Evolutionary conservation across 2,113 vertebrate genomes (phyloP), one percentile per base, ranked within the genome.

Genomic region (Asarcornis scutulata): DNA sequence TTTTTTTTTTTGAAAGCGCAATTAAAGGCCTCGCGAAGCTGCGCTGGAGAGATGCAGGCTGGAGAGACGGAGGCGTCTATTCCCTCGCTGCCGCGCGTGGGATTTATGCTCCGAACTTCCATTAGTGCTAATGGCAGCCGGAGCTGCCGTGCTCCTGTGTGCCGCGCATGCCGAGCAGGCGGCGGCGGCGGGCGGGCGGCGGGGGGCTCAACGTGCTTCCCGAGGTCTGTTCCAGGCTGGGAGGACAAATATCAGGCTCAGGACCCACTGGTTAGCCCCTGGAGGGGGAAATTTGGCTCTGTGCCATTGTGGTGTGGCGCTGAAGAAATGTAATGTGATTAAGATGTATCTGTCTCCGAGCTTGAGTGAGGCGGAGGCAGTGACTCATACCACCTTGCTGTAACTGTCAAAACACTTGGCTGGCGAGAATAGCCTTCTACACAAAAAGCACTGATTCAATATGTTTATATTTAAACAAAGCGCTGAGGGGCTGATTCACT

Each of bases 371-470:
- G 92, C 93, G 73, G 86, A 75, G 93, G 95, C 88, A 72, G 95
- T 96, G 96, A 97, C 93, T 96, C 95, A 96, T 73, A 62, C 69
- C 96, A 95, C 95, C 96, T 97, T 92, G 96, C 92, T 52, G 95
- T 56, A 96, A 84, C 95, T 97, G 91, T 97, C 96, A 96, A 96
- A 96, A 94, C 96, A 92, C 92, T 96, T 95, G 96, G 95, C 96
- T 96, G 25, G 12, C 20, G 26, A 84, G 93, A 96, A 91, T 93
- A 92, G 95, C 95, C 95, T 83, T 96, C 73, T 55, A 46, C 96
- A 89, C 91, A 93, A 83, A 94, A 94, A 93, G 81, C 96, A 90
- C 93, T 84, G 92, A 96, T 85, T 95, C 96, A 89, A 91, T 93
- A 66, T 96, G 95, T 95, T 96, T 96, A 89, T 96, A 94, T 95